A percentile compares a stretch with the other conserved stretches of the same genome.
Evolutionary conservation across 2,888 invertebrate genomes (phyloP).

Genomic region (Loripinus fragilis): DNA sequence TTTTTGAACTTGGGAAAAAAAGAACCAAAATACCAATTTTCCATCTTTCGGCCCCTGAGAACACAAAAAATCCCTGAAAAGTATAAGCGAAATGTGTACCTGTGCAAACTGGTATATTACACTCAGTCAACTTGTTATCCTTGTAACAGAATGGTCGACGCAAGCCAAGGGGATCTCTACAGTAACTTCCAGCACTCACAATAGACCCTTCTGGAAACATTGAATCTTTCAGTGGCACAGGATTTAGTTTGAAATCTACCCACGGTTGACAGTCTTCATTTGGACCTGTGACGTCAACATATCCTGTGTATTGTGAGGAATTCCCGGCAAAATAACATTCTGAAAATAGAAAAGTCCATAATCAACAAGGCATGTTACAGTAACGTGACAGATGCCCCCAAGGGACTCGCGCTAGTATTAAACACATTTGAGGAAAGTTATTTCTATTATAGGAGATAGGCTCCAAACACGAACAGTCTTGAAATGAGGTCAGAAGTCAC

Average conservation of each 20-base stretch:
- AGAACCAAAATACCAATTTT: too few species aligned
- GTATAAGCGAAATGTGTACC: too few species aligned
- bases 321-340: conserved; percentile 25
- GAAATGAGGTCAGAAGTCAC: too few species aligned
- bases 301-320: conserved; percentile 14
- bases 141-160: not conserved
- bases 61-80: too few species aligned
- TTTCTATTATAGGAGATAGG: too few species aligned
- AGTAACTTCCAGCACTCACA: not conserved
- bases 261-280: conserved; percentile 18
- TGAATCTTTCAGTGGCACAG: not conserved
- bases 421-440: too few species aligned
- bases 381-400: too few species aligned
- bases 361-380: too few species aligned
- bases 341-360: conserved; percentile 1
- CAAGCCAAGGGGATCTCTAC: conserved; percentile 13
- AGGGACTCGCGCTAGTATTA: too few species aligned
- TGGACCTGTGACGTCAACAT: not conserved
- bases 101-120: conserved; percentile 15
- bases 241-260: not conserved
- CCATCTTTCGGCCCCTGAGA: too few species aligned
- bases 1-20: too few species aligned
- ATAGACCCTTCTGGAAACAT: conserved; percentile 7
- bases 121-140: not conserved
- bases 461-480: too few species aligned